These are phyloP conservation scores for Balaenoptera acutorostrata DNA, from an alignment of 2,113 vertebrate species.

Conservation along the genomic window DNA sequence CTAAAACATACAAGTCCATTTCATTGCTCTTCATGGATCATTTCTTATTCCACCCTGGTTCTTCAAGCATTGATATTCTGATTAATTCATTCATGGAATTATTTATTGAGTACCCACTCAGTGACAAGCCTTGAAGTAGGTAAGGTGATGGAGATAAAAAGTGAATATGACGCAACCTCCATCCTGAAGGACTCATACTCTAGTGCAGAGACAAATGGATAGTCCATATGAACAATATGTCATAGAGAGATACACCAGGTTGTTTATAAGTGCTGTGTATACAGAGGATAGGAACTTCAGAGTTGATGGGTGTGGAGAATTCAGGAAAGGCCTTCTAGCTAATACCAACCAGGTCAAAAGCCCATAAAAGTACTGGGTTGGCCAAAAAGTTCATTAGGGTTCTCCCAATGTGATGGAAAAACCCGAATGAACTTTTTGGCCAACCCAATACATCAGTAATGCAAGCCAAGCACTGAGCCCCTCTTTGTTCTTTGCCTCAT, in stretches of 20 bases:
- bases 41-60: not conserved
- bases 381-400: too few species aligned
- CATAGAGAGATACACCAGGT: not conserved
- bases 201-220: not conserved
- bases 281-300: not conserved
- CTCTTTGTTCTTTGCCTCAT: not conserved
- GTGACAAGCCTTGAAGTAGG: not conserved
- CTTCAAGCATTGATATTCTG: not conserved
- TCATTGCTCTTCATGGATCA: not conserved
- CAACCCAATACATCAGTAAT: not conserved
- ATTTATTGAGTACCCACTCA: not conserved
- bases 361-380: not conserved
- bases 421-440: too few species aligned
- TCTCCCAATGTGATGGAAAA: too few species aligned
- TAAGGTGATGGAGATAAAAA: not conserved
- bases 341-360: not conserved
- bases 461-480: not conserved
- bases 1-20: not conserved
- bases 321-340: not conserved
- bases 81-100: not conserved
- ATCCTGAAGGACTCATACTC: not conserved
- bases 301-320: not conserved
- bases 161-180: not conserved
- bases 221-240: not conserved
- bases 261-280: not conserved